These are phyloP conservation scores for Sipha maydis DNA, from an alignment of 2,888 invertebrate species.

Conservation along the genomic window DNA sequence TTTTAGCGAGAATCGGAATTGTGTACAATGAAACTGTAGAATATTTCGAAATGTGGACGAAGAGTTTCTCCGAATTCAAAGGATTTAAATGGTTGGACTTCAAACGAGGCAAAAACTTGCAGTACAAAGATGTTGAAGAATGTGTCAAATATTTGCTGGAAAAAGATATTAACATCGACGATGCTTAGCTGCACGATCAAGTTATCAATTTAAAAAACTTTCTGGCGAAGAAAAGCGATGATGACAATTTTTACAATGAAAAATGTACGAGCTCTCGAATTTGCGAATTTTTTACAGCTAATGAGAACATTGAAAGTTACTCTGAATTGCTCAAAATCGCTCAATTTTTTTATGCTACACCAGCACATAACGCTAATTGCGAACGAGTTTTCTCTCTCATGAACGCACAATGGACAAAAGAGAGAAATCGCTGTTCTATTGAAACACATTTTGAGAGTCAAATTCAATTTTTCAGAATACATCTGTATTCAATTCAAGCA, in stretches of 20 bases:
- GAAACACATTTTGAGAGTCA: no score
- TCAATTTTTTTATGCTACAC: not conserved
- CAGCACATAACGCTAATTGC: not conserved
- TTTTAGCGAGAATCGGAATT: no score
- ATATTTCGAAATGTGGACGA: not conserved
- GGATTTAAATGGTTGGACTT: conserved; percentile 4
- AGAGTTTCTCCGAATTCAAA: no score
- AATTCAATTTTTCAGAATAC: no score
- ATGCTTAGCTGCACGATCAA: not conserved
- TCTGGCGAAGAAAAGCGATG: no score
- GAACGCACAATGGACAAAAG: not conserved
- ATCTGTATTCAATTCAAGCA: no score
- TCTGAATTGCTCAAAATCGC: conserved; percentile 1
- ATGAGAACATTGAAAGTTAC: not conserved
- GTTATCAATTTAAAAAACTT: conserved; percentile 11
- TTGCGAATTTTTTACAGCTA: not conserved
- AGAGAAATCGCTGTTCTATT: no score
- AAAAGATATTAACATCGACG: not conserved
- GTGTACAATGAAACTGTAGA: no score
- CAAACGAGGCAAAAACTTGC: not conserved
- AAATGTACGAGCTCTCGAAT: no score
- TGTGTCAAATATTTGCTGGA: not conserved
- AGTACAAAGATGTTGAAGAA: not conserved
- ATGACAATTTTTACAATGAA: conserved; percentile 8
- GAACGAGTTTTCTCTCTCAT: not conserved